These are phyloP conservation scores for Antitype chi DNA, from an alignment of 2,888 invertebrate species.

Conservation along the genomic window DNA sequence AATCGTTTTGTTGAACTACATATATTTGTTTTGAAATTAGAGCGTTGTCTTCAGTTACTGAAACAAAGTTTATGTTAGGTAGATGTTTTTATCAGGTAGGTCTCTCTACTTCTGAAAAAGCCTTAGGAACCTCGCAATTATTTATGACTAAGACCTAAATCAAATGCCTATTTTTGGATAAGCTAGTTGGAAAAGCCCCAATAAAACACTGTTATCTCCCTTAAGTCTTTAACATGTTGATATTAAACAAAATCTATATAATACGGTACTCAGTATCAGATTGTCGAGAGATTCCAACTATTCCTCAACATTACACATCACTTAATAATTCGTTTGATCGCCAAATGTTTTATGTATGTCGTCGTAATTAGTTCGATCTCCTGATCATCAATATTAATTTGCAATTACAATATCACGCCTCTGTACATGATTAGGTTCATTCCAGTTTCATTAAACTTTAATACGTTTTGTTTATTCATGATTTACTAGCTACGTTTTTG, in stretches of 20 bases:
- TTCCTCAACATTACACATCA: slow-evolving; percentile 44
- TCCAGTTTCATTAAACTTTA: slow-evolving; percentile 69
- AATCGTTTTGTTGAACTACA: slow-evolving; percentile 17
- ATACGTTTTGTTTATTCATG: slow-evolving; percentile 67
- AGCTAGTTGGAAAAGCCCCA: neutral
- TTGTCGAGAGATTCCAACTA: slow-evolving; percentile 34
- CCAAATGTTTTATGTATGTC: slow-evolving; percentile 77
- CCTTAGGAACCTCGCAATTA: neutral
- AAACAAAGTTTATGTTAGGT: neutral
- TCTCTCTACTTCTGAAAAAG: neutral
- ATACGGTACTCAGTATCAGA: slow-evolving; percentile 7
- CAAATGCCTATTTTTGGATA: neutral
- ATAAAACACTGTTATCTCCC: slow-evolving; percentile 2
- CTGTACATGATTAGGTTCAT: slow-evolving; percentile 65
- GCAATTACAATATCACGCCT: slow-evolving; percentile 76
- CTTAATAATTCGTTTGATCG: slow-evolving; percentile 64
- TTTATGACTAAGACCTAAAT: neutral
- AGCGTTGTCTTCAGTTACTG: slow-evolving; percentile 13
- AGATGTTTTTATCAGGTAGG: neutral
- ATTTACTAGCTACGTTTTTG: slow-evolving; percentile 54
- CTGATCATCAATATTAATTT: slow-evolving; percentile 82
- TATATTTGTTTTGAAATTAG: slow-evolving; percentile 28
- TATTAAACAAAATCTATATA: slow-evolving; percentile 6
- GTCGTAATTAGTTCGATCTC: slow-evolving; percentile 74
- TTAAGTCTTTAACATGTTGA: neutral